Evolutionary conservation across 1,140 invertebrate genomes (phyloP).

Genomic region (Drosophila athabasca): DNA sequence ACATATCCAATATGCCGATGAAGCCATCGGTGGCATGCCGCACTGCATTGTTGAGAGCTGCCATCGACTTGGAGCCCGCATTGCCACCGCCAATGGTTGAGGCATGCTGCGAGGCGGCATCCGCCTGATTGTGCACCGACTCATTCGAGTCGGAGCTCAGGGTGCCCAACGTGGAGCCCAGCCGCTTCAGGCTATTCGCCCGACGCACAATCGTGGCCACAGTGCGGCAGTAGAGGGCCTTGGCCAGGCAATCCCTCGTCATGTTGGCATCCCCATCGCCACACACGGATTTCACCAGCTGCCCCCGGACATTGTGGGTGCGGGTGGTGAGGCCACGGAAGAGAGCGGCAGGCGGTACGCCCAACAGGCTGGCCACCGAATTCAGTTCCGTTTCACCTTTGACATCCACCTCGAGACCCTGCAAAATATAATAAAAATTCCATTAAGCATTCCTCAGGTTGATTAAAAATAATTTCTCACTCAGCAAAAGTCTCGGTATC

Average conservation of each 20-base stretch:
- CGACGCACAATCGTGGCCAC: conserved; percentile 96
- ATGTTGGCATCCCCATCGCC: conserved; percentile 93
- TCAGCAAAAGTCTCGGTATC: conserved; percentile 56
- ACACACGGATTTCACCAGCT: conserved; percentile 92
- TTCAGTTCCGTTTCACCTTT: conserved; percentile 91
- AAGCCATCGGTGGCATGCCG: conserved; percentile 97
- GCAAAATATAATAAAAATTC: background rate
- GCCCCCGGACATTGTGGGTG: conserved; percentile 93
- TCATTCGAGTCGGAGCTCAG: conserved; percentile 95
- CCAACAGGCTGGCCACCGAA: conserved; percentile 92
- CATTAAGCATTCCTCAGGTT: background rate
- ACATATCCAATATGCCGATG: conserved; percentile 97
- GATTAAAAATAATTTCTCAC: conserved; percentile 60
- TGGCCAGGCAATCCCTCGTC: conserved; percentile 94
- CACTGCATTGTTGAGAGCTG: conserved; percentile 95
- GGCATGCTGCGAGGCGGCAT: conserved; percentile 93
- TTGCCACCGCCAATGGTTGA: conserved; percentile 91
- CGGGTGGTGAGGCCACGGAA: conserved; percentile 92
- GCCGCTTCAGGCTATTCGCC: conserved; percentile 94
- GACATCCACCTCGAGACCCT: conserved; percentile 89
- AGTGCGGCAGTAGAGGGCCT: conserved; percentile 96
- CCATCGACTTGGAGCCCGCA: conserved; percentile 95
- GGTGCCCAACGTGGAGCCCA: conserved; percentile 94
- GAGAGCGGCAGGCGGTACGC: conserved; percentile 90
- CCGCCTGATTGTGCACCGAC: conserved; percentile 94